Evolutionary conservation across 2,113 vertebrate genomes (phyloP), one percentile per base, ranked within the genome.

Genomic region (Spea multiplicata): DNA sequence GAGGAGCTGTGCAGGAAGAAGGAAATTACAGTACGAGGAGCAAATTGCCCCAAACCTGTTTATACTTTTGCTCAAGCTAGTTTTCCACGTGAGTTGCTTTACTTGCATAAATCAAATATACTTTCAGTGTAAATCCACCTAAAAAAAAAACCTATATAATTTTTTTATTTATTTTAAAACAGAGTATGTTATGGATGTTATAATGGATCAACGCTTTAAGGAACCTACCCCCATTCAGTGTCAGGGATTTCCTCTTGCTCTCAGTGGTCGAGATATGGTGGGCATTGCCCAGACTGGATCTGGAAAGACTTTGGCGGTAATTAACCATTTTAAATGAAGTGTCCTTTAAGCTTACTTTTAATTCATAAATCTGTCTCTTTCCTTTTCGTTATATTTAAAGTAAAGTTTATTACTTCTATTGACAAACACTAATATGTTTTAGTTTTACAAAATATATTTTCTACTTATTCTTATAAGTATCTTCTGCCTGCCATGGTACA

Each of bases 201-300:
- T 99, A 87, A 87, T 94, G 84, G 94, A 96, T 81, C 97, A 97
- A 79, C 95, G 96, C 81, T 99, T 99, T 83, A 96, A 95, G 74
- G 97, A 99, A 85, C 97, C 97, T 17, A 98, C 97, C 82, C 95
- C 97, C 0, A 99, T 99, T 86, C 97, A 99, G 88, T 91, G 94
- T 81, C 97, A 99, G 85, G 97, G 97, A 53, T 99, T 98, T 82
- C 97, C 97, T 0, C 85, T 95, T 61, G 97, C 97, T 5, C 91
- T 99, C 53, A 98, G 95, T 0, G 97, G 97, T 30, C 92, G 90
- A n/a, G 97, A 99, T 86, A 95, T 99, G 97, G 97, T 99, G 89
- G 97, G 97, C 88, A 99, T 99, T 75, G 96, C 97, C 0, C 97
- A 99, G 88, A 99, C 97, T 0, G 97, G 97, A 79, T 99, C 97